Conservation (phyloP, 2,797 vertebrate species). For the Falco naumanni region DNA sequence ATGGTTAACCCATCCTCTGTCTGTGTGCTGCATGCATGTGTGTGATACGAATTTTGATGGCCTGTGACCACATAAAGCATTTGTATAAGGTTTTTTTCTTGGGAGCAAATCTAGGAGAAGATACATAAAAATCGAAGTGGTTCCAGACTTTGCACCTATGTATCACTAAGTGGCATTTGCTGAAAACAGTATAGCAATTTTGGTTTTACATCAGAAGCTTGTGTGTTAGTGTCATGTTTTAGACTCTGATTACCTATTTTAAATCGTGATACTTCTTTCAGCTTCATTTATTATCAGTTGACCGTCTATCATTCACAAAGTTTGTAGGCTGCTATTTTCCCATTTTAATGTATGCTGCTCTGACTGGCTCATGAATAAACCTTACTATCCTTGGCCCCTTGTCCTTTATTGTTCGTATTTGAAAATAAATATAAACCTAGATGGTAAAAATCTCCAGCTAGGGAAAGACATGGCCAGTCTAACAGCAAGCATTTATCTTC, state of each 20-base stretch:
- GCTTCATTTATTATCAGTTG: background rate
- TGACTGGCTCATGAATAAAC: background rate
- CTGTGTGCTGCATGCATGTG: background rate
- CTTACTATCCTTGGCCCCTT: background rate
- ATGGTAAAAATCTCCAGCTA: background rate
- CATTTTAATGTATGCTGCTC: background rate
- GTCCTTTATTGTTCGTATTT: background rate
- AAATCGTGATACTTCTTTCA: background rate
- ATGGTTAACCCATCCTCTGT: background rate
- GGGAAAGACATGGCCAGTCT: background rate
- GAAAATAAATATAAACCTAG: background rate
- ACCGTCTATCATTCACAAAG: background rate
- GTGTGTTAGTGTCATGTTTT: background rate
- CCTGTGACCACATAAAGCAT: background rate
- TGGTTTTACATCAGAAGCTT: background rate
- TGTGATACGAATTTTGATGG: background rate
- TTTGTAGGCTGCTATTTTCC: background rate
- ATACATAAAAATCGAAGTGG: background rate
- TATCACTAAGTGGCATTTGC: constrained; percentile 62
- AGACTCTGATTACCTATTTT: background rate
- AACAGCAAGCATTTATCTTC: background rate
- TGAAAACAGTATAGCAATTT: constrained; percentile 23
- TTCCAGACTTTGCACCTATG: background rate
- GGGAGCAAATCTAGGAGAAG: background rate
- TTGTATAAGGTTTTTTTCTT: background rate